phyloP scores from a whole-genome alignment of 2,113 vertebrate genomes.

The Dipodomys merriami region DNA sequence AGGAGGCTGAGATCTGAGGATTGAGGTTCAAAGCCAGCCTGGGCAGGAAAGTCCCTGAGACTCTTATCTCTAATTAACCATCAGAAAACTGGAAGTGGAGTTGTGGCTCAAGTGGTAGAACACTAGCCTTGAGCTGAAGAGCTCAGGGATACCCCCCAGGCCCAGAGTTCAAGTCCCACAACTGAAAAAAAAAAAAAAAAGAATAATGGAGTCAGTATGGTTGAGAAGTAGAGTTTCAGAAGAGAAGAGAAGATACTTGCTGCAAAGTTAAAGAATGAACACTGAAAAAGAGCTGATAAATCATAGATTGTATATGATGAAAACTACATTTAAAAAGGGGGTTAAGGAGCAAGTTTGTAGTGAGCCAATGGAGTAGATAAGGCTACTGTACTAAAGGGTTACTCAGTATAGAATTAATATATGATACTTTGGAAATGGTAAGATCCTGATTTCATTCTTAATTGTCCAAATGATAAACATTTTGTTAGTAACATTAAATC shows the following conservation, averaged over 20 bases:
- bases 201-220: not conserved
- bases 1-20: too few relatives aligned
- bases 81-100: too few relatives aligned
- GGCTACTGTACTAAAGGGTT: not conserved
- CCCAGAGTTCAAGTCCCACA: too few relatives aligned
- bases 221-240: conserved; percentile 29
- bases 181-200: not conserved
- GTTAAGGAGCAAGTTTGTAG: conserved; percentile 22
- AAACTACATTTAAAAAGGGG: not conserved
- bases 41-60: too few relatives aligned
- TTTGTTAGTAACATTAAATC: conserved; percentile 17
- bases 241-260: not conserved
- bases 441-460: conserved; percentile 14
- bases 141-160: too few relatives aligned
- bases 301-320: not conserved
- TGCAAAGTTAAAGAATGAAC: conserved; percentile 27
- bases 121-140: too few relatives aligned
- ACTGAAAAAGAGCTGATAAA: not conserved
- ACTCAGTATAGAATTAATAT: conserved; percentile 13
- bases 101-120: too few relatives aligned
- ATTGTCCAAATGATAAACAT: conserved; percentile 22
- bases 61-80: too few relatives aligned
- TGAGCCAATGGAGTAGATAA: conserved; percentile 8
- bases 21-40: too few relatives aligned
- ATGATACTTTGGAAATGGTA: not conserved